These are phyloP conservation scores for Endomychus coccineus DNA, from an alignment of 2,888 invertebrate species.

Conservation along the genomic window DNA sequence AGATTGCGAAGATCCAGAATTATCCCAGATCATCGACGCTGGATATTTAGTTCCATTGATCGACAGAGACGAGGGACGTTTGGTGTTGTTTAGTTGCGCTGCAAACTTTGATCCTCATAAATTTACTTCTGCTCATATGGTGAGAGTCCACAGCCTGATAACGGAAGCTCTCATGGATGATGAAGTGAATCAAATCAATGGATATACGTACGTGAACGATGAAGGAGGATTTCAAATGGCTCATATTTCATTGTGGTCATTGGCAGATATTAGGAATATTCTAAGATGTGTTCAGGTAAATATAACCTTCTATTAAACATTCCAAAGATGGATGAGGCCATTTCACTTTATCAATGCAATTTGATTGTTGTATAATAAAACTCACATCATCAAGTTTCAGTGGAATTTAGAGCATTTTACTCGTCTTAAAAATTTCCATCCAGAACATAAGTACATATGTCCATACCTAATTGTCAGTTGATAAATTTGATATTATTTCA, in stretches of 20 bases:
- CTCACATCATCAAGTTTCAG: too few relatives aligned
- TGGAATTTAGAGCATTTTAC: too few relatives aligned
- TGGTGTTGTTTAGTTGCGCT: slow-evolving; percentile 72
- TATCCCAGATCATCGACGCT: slow-evolving; percentile 71
- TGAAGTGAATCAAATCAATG: slow-evolving; percentile 73
- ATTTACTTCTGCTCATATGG: slow-evolving; percentile 73
- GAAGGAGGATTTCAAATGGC: slow-evolving; percentile 78
- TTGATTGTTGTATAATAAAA: too few relatives aligned
- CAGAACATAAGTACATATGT: too few relatives aligned
- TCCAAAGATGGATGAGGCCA: too few relatives aligned
- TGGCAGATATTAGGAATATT: slow-evolving; percentile 69
- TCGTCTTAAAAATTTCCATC: too few relatives aligned
- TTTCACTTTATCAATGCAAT: too few relatives aligned
- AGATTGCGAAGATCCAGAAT: slow-evolving; percentile 69
- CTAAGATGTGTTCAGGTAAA: slow-evolving; percentile 70
- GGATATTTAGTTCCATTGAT: slow-evolving; percentile 71
- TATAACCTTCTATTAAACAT: not conserved
- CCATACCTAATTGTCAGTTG: too few relatives aligned
- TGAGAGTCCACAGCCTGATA: slow-evolving; percentile 76
- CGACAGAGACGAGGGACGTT: slow-evolving; percentile 67
- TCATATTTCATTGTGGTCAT: slow-evolving; percentile 74
- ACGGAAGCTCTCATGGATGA: slow-evolving; percentile 80
- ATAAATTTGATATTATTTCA: too few relatives aligned
- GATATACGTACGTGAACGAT: slow-evolving; percentile 78
- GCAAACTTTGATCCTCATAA: slow-evolving; percentile 50